phyloP scores from a whole-genome alignment of 2,888 invertebrate genomes.

The Conchocele bisecta region DNA sequence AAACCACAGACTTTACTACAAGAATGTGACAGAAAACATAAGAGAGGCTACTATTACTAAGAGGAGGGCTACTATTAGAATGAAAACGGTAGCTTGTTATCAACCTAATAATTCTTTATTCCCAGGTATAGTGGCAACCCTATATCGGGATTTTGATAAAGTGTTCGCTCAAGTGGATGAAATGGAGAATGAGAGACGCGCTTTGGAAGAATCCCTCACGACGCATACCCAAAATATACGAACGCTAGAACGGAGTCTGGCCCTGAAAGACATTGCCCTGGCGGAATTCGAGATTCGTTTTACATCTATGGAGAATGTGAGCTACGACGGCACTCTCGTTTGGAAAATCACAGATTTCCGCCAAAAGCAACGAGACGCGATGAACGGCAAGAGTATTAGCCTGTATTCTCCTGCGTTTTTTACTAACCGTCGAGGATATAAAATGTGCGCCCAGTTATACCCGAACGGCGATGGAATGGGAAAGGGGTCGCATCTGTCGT shows the following conservation, averaged over 20 bases:
- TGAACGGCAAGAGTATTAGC: slow-evolving; percentile 74
- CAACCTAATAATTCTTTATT: too few relatives aligned
- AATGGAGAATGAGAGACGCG: slow-evolving; percentile 48
- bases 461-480: slow-evolving; percentile 81
- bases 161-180: too few relatives aligned
- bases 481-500: slow-evolving; percentile 78
- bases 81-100: too few relatives aligned
- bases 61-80: too few relatives aligned
- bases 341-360: slow-evolving; percentile 80
- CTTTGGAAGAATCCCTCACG: slow-evolving; percentile 46
- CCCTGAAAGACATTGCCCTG: slow-evolving; percentile 65
- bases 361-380: slow-evolving; percentile 74
- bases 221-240: slow-evolving; percentile 54
- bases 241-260: slow-evolving; percentile 56
- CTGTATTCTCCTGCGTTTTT: slow-evolving; percentile 79
- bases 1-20: too few relatives aligned
- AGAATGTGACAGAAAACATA: too few relatives aligned
- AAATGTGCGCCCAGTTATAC: slow-evolving; percentile 78
- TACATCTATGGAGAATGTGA: slow-evolving; percentile 70
- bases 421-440: slow-evolving; percentile 78
- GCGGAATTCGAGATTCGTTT: slow-evolving; percentile 71
- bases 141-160: too few relatives aligned
- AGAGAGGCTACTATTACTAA: too few relatives aligned
- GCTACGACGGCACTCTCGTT: slow-evolving; percentile 78
- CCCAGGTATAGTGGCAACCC: too few relatives aligned